Evolutionary conservation across 1,140 invertebrate species (phyloP), one percentile per base, ranked within the genome.

Genomic region (Globodera ellingtonae): DNA sequence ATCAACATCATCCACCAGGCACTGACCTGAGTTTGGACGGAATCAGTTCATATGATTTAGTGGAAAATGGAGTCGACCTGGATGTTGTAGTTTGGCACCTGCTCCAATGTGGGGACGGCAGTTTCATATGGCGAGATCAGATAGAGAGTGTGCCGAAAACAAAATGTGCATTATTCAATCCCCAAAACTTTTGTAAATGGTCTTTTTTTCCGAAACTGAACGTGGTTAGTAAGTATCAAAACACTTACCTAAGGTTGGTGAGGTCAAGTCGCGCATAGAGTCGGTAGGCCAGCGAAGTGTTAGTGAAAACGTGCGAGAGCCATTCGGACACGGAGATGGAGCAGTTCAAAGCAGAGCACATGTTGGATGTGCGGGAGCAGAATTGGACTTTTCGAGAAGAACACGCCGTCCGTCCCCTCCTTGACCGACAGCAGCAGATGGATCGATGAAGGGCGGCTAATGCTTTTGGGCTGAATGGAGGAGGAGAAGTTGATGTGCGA

Each of bases 31-130:
- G 24, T 70, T 70, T 65, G 59, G 24, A 21, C 67, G 35, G 46
- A 70, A 21, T 44, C 67, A 70, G 67, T 18, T 15, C 35, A 35
- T 35, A 35, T 35, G 35, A 35, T 35, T 35, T 35, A 35, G 35
- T 35, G 35, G 35, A 35, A 35, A 35, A 7, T 7, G 78, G 48
- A 70, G 72, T 81, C 18, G 59, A 87, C 86, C 67, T 89, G 87
- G 76, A 89, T 78, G 79, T 88, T 88, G 72, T 89, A 89, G 77
- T 89, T 89, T 4, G 87, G 87, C 13, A 89, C 87, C 46, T 89
- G 72, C 10, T 87, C 86, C 15, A 87, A n/a, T 24, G 47, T 82
- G 21, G 67, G 13, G 46, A 88, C 82, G 10, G 81, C 79, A 3
- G 88, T 87, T 74, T 88, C 87, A 76, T 88, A 85, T 2, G 87